Conservation (phyloP, 2,113 vertebrate genomes). For the Axis porcinus region DNA sequence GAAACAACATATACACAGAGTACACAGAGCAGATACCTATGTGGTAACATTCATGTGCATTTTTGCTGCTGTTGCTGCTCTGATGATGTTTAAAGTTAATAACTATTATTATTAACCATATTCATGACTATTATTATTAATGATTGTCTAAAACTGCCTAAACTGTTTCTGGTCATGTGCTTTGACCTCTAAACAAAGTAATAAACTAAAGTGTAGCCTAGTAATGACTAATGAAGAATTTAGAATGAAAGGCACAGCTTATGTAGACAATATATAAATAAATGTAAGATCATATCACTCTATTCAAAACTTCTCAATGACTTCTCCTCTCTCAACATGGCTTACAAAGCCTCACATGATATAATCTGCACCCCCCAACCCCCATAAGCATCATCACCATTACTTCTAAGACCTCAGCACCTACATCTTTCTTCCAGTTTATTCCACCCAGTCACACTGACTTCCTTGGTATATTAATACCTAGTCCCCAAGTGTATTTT, state of each 20-base stretch:
- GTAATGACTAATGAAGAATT: not conserved
- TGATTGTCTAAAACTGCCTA: not conserved
- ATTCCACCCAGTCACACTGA: not conserved
- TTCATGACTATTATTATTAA: not conserved
- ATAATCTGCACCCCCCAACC: not conserved
- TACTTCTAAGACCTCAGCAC: not conserved
- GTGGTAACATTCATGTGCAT: not conserved
- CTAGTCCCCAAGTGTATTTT: not conserved
- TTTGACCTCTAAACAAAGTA: not conserved
- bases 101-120: not conserved
- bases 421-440: not conserved
- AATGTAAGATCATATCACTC: not conserved
- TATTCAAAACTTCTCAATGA: not conserved
- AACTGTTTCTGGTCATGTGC: not conserved
- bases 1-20: not conserved
- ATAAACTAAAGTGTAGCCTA: not conserved
- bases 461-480: not conserved
- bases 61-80: not conserved
- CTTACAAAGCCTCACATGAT: not conserved
- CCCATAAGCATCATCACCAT: not conserved
- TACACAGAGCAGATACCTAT: not conserved
- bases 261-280: not conserved
- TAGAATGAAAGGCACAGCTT: conserved; percentile 5
- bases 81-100: not conserved
- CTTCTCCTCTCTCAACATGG: not conserved